A percentile compares a stretch with the other conserved stretches of the same genome.
Evolutionary conservation across 1,140 invertebrate genomes (phyloP).

Genomic region (Grapholita molesta): DNA sequence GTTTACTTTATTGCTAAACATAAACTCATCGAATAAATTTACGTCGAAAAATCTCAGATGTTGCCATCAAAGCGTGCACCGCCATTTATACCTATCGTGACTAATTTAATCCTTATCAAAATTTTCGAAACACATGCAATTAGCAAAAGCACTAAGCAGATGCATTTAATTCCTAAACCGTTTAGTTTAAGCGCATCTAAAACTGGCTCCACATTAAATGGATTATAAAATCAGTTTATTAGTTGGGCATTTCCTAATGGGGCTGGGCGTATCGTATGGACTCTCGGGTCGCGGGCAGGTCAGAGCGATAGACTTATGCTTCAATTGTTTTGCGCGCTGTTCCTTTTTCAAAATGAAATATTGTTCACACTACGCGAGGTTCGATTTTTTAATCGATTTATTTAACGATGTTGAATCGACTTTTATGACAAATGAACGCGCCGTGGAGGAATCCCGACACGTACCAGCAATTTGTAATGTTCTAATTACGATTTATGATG

Average conservation of each 20-base stretch:
- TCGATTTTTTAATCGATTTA: constrained; percentile 36
- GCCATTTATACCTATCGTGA: neutral
- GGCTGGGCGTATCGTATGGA: constrained; percentile 35
- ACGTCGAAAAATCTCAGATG: neutral
- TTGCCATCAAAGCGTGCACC: neutral
- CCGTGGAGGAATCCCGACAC: constrained; percentile 44
- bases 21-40: neutral
- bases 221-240: constrained; percentile 43
- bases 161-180: constrained; percentile 23
- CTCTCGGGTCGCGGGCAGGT: constrained; percentile 23
- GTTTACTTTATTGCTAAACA: too few species aligned
- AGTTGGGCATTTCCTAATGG: constrained; percentile 41
- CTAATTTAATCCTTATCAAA: neutral
- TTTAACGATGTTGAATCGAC: constrained; percentile 38
- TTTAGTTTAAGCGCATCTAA: constrained; percentile 6
- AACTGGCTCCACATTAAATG: constrained; percentile 21
- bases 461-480: constrained; percentile 25
- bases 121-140: neutral
- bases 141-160: neutral
- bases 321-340: constrained; percentile 50
- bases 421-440: constrained; percentile 42
- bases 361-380: constrained; percentile 25
- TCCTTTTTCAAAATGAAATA: constrained; percentile 37
- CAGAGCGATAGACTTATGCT: constrained; percentile 46
- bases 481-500: constrained; percentile 12